Base-by-base conservation (phyloP, 2,888 invertebrate species). In the Zonitis immaculata region DNA sequence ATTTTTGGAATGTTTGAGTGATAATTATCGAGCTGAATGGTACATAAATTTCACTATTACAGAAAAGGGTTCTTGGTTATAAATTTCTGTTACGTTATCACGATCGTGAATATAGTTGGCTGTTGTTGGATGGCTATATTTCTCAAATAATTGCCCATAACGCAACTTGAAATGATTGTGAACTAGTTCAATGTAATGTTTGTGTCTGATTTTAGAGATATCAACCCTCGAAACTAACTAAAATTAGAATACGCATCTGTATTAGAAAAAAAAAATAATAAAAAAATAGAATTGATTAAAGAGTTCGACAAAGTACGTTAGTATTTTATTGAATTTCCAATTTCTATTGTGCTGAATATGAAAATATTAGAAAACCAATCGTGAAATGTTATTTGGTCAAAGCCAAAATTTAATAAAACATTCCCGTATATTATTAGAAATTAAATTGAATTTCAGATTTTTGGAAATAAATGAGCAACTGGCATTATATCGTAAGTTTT, bases 401-500 rank as follows among this genome's bases (percentile, higher is more conserved):
- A 28, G 28, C n/a, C 6, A 28, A 6, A 32, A 32, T 32, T 32
- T 14, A 32, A 32, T 32, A 32, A 14, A 32, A 14, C 7, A 1
- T 7, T 6, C 8, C 7, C 32, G 14, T 32, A 32, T 14, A 32
- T 32, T 32, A 32, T 32, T 32, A 14, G 14, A 32, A 32, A 32
- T 32, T 14, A 32, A n/a, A n/a, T n/a, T n/a, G n/a, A 32, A 32
- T 32, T 14, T 32, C 32, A 14, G 14, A n/a, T 12, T 32, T 25
- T 25, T 25, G 5, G 14, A 26, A 22, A 45, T 28, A 8, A 22
- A 22, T 27, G 22, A 43, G 16, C n/a, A 14, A 3, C 3, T 11
- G 6, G 27, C 14, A 27, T 18, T 52, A 30, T 26, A 3, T 20
- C 18, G n/a, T n/a, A 47, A 47, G 32, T 47, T 47, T 45, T 42